Evolutionary conservation across 2,888 invertebrate species (phyloP), one percentile per base, ranked within the genome.

Genomic region (Odontocolon sp.): DNA sequence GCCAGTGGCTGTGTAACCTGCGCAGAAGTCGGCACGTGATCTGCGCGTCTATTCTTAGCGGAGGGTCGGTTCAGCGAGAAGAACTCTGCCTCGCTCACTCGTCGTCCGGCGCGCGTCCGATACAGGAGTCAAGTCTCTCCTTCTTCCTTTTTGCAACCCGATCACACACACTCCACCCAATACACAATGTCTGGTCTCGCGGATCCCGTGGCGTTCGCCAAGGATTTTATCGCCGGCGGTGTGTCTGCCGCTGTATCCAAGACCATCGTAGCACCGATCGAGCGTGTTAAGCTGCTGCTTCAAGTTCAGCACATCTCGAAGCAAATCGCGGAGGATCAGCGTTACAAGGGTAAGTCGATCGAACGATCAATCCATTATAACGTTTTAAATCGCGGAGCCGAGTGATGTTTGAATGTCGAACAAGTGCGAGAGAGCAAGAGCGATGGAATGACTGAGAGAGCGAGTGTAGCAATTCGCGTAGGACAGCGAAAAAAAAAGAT

Each of bases 281-380:
- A 98, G 92, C 94, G 98, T 89, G 98, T 98, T 54, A 98, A 98
- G 91, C 92, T 98, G 83, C 93, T 98, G 78, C 93, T 98, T 81
- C 98, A 98, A 92, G 98, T 98, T 82, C 98, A 98, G 92, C 96
- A 96, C 92, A 95, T 97, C 82, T 96, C 96, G 86, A 97, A 97
- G 92, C 97, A 97, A 92, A 96, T 98, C 85, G 84, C 95, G 3
- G 94, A 93, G 80, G 95, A 96, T 80, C 92, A 97, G 88, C 95
- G 96, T 85, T 99, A 99, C 93, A 98, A 98, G 94, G 95, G 95
- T 95, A 87, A 92, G 91, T 89, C n/a, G n/a, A 57, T 21, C 16
- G 14, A 1, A 18, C 6, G 4, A n/a, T n/a, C n/a, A n/a, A n/a
- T n/a, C n/a, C n/a, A n/a, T n/a, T n/a, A n/a, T n/a, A n/a, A n/a